Base-by-base conservation (phyloP, 1,140 invertebrate genomes). In the Frieseomelitta varia region DNA sequence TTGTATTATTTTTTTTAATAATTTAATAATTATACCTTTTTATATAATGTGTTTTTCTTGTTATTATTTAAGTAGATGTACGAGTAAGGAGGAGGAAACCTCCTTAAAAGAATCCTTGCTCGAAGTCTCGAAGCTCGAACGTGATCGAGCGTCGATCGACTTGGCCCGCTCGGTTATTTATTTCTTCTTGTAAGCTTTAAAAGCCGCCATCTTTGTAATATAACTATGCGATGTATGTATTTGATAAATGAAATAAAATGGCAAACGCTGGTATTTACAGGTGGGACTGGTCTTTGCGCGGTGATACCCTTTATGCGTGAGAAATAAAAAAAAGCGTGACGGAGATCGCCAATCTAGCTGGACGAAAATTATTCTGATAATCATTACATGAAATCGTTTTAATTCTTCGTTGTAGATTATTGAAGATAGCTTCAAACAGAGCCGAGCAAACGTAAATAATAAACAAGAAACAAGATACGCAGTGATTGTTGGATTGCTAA, bases 1-100 rank as follows among this genome's bases (percentile, higher is more conserved):
- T 67, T 81, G 72, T 81, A 47, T 81, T 81, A 81, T 67, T 81
- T 76, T 81, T 76, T 76, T 76, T 55, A 81, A 55, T 75, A 76
- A 81, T 75, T 75, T 81, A 67, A 81, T 67, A 67, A 75, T 21
- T 72, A 15, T 51, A 55, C n/a, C 24, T 51, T 72, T 68, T 73
- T 81, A 81, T 81, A 75, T 81, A 75, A 34, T 61, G 17, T 30
- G 15, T 27, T 21, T 72, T 24, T 27, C 19, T 55, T n/a, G n/a
- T n/a, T 39, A 30, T 61, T 51, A 39, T 81, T 72, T 65, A 81
- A 74, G 39, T 61, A 27, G 73, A 53, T 55, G 19, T 19, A 67
- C 11, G 14, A 27, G 21, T 17, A 74, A 81, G 47, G 17, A 15
- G 47, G 34, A 65, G 55, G 12, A 19, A 0, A 11, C 8, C 6